phyloP scores from a whole-genome alignment of 2,113 vertebrate genomes.

The Carassius gibelio region DNA sequence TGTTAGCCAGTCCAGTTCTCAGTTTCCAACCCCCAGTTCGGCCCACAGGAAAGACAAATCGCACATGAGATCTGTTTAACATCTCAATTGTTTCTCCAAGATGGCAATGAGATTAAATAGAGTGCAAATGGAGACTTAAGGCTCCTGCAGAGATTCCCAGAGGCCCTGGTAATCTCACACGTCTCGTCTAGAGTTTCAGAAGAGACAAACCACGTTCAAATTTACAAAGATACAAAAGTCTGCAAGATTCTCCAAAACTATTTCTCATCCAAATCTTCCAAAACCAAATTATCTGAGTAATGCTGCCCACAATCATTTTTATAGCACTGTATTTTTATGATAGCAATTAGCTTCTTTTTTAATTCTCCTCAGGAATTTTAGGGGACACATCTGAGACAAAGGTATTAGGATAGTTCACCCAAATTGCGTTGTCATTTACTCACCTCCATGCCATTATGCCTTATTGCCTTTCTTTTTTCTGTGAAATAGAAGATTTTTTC shows the following conservation, averaged over 20 bases:
- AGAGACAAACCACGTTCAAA: neutral
- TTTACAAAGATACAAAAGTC: neutral
- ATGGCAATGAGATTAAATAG: neutral
- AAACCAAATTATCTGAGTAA: neutral
- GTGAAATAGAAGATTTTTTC: too few species aligned
- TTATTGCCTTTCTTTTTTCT: too few species aligned
- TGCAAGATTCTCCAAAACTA: neutral
- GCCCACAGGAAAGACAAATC: slow-evolving; percentile 7
- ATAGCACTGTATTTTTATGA: neutral
- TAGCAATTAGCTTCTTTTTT: neutral
- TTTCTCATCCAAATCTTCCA: neutral
- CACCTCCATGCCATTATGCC: too few species aligned
- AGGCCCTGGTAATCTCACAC: slow-evolving; percentile 13
- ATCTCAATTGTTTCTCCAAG: slow-evolving; percentile 22
- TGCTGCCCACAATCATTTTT: neutral
- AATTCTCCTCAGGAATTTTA: neutral
- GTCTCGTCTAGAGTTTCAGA: neutral
- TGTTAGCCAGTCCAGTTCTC: slow-evolving; percentile 21
- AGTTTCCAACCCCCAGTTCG: slow-evolving; percentile 20
- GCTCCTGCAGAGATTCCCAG: slow-evolving; percentile 12
- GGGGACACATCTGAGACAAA: neutral
- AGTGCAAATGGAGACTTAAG: slow-evolving; percentile 10
- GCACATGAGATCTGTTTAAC: slow-evolving; percentile 31
- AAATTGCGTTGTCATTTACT: too few species aligned
- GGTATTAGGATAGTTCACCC: neutral